Evolutionary conservation across 1,140 invertebrate genomes (phyloP).

Genomic region (Tetramorium parvispinum): DNA sequence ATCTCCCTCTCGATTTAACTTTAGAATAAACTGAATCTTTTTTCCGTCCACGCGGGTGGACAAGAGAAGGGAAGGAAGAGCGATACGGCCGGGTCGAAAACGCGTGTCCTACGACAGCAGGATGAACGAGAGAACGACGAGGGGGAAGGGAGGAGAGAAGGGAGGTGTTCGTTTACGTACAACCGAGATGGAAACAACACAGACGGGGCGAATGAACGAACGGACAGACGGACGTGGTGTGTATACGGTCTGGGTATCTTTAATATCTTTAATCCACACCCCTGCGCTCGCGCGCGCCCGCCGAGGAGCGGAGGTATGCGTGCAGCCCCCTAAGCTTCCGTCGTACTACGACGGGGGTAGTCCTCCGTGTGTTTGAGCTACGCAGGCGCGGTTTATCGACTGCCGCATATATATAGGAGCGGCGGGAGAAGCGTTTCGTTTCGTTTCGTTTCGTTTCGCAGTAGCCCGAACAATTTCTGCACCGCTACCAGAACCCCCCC

Average conservation of each 20-base stretch:
- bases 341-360: conserved; percentile 52
- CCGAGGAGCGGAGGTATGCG: conserved; percentile 64
- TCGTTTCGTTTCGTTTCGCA: conserved; percentile 75
- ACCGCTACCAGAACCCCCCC: conserved; percentile 27
- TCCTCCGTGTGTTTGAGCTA: conserved; percentile 68
- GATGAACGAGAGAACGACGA: conserved; percentile 23
- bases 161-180: conserved; percentile 35
- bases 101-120: background rate
- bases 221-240: background rate
- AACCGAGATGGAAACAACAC: conserved; percentile 22
- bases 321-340: conserved; percentile 57
- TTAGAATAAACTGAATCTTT: conserved; percentile 37
- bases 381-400: conserved; percentile 78
- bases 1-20: background rate
- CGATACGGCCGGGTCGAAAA: conserved; percentile 16
- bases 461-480: conserved; percentile 75
- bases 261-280: conserved; percentile 77
- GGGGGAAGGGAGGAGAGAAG: background rate
- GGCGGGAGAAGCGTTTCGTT: conserved; percentile 59
- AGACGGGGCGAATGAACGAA: background rate
- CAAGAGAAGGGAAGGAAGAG: conserved; percentile 43
- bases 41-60: conserved; percentile 52
- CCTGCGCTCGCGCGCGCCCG: conserved; percentile 57
- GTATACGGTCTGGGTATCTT: conserved; percentile 62
- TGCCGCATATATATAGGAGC: conserved; percentile 68